These are phyloP conservation scores for Lathamus discolor DNA, from an alignment of 2,113 vertebrate species.

Conservation along the genomic window DNA sequence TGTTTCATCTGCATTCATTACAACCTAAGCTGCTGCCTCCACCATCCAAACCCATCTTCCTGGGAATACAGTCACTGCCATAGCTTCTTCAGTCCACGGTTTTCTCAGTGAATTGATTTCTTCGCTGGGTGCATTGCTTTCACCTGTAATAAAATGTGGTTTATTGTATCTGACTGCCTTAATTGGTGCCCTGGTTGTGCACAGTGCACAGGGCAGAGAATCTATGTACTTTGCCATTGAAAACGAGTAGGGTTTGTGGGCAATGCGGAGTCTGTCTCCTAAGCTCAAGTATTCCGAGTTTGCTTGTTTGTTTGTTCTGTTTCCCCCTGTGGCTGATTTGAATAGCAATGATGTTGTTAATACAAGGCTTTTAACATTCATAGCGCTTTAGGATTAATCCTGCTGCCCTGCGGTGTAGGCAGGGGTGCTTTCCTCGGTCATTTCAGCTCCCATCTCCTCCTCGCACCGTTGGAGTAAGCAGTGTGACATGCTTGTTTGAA, in stretches of 20 bases:
- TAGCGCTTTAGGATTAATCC: neutral
- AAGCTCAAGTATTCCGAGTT: neutral
- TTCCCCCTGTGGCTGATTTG: neutral
- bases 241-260: neutral
- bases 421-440: neutral
- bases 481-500: neutral
- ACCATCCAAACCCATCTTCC: neutral
- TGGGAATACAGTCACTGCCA: neutral
- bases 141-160: neutral
- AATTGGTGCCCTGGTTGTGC: neutral
- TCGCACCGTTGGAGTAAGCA: neutral
- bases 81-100: neutral
- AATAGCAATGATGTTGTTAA: neutral
- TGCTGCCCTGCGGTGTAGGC: neutral
- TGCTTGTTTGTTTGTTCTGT: neutral
- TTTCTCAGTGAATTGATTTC: neutral
- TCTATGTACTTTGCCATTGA: neutral
- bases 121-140: neutral
- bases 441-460: neutral
- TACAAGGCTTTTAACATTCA: neutral
- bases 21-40: neutral
- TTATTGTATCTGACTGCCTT: slow-evolving; percentile 1
- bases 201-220: slow-evolving; percentile 2
- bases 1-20: neutral
- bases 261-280: neutral